Percentiles rank a stretch among this genome's conserved stretches.
Evolutionary conservation across 1,140 invertebrate species (phyloP).

Genomic region (Penaeus chinensis): DNA sequence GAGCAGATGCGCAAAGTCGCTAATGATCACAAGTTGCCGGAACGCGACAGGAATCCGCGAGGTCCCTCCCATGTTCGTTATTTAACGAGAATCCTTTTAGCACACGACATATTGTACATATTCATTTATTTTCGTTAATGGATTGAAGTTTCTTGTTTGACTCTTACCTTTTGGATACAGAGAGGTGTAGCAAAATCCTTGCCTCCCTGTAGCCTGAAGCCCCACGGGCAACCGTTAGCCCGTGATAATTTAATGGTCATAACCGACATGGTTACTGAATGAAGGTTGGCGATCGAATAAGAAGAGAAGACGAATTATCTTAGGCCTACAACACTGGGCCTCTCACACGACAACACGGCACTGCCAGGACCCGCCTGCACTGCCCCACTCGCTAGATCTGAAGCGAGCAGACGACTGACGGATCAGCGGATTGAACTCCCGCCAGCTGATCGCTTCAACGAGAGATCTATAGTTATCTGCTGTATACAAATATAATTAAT

Average conservation of each 20-base stretch:
- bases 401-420: constrained; percentile 63
- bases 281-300: constrained; percentile 33
- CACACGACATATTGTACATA: no score
- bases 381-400: constrained; percentile 60
- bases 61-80: no score
- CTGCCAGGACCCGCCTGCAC: constrained; percentile 48
- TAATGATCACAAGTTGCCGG: no score
- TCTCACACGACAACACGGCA: constrained; percentile 56
- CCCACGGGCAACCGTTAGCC: constrained; percentile 68
- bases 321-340: constrained; percentile 39
- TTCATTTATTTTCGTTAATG: no score
- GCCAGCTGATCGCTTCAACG: constrained; percentile 24
- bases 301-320: constrained; percentile 45
- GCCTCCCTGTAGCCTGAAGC: constrained; percentile 73
- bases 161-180: constrained; percentile 71
- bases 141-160: not conserved
- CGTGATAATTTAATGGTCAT: constrained; percentile 61
- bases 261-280: constrained; percentile 55
- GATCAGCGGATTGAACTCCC: constrained; percentile 46
- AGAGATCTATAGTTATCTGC: not conserved
- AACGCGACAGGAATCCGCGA: no score
- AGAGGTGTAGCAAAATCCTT: constrained; percentile 71
- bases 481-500: no score
- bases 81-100: no score
- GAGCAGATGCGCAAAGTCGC: no score